phyloP scores from a whole-genome alignment of 2,888 invertebrate genomes.

The Macaria liturata region DNA sequence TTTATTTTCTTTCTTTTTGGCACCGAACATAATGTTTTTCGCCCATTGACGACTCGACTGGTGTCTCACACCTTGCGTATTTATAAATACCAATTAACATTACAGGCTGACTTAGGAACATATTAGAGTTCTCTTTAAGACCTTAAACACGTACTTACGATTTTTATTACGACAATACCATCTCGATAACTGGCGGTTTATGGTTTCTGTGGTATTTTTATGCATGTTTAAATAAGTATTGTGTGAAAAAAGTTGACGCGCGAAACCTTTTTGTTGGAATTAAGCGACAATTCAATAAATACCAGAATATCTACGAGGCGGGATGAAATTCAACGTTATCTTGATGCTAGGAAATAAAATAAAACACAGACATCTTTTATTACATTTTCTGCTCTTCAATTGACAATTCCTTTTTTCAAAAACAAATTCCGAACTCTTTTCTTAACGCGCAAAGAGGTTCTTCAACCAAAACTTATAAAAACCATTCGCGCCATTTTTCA shows the following conservation, averaged over 20 bases:
- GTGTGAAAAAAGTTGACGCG: constrained; percentile 6
- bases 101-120: constrained; percentile 40
- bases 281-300: constrained; percentile 11
- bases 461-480: too few relatives aligned
- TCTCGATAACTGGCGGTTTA: constrained; percentile 17
- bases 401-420: too few relatives aligned
- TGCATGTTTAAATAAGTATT: constrained; percentile 8
- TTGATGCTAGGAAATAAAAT: too few relatives aligned
- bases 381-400: too few relatives aligned
- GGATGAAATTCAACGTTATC: too few relatives aligned
- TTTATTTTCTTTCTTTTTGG: constrained; percentile 33
- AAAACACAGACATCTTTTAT: too few relatives aligned
- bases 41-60: constrained; percentile 31
- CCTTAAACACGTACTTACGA: constrained; percentile 15
- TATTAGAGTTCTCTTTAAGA: constrained; percentile 42
- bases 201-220: constrained; percentile 13
- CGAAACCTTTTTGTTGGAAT: constrained; percentile 1
- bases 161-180: constrained; percentile 20
- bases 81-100: constrained; percentile 50
- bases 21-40: constrained; percentile 34
- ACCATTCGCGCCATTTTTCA: too few relatives aligned
- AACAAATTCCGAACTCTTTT: too few relatives aligned
- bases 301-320: background rate
- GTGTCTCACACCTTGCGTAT: constrained; percentile 63
- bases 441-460: too few relatives aligned